Base-by-base conservation (phyloP, 2,888 invertebrate species). In the Syrphus vitripennis region DNA sequence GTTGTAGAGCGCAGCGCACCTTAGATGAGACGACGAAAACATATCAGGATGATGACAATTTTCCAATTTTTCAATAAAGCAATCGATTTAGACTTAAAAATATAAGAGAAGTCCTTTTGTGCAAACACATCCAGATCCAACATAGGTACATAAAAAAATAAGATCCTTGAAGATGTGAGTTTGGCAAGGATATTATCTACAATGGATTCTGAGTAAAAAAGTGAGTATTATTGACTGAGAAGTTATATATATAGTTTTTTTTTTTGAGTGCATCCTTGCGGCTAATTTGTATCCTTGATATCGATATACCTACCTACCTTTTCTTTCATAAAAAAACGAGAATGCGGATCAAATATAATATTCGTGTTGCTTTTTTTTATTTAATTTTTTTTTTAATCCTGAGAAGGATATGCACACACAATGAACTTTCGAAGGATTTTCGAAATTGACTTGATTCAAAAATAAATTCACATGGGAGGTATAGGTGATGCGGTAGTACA, bases 191-290 rank as follows among this genome's bases (percentile, higher is more conserved):
- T 81, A 65, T 77, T 76, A 76, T 57, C 77, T n/a, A n/a, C n/a
- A n/a, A 71, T 70, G 21, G 16, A 81, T 80, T 75, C 67, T 61
- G 21, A 45, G 19, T 19, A 16, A 59, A n/a, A 21, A 37, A 48
- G 55, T 24, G 59, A 16, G 34, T 76, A 57, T 72, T 77, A 34
- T 78, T 76, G 76, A 76, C 70, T 81, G 76, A 37, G 10, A 81
- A 81, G 70, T 42, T 72, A 50, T 61, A 79, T 19, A n/a, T n/a
- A n/a, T n/a, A n/a, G n/a, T n/a, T n/a, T n/a, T n/a, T n/a, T 34
- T 78, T 83, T 82, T 74, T 61, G 79, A 83, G 83, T 79, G 83
- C 83, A 83, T 83, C 83, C 72, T 83, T 83, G 83, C 83, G 83
- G 79, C 74, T 83, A 83, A 83, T 83, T 83, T 79, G 79, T 69